Evolutionary conservation across 2,113 vertebrate species (phyloP).

Genomic region (Xiphias gladius): DNA sequence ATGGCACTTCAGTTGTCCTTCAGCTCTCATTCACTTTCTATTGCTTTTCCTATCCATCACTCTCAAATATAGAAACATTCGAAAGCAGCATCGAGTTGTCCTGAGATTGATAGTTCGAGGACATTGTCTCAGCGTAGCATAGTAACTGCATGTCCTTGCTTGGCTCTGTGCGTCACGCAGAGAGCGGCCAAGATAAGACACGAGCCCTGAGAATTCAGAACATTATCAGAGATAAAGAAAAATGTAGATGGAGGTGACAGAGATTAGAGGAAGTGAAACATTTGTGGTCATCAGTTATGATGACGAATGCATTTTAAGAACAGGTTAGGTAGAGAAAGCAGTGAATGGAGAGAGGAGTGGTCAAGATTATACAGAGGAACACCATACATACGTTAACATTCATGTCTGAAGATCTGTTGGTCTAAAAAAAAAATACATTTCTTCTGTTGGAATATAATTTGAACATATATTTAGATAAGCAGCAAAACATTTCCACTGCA

Average conservation of each 20-base stretch:
- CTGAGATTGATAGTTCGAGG: conserved; percentile 11
- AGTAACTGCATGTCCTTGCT: conserved; percentile 62
- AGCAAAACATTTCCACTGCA: not conserved
- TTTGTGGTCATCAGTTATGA: conserved; percentile 31
- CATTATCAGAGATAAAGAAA: conserved; percentile 55
- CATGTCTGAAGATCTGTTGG: not conserved
- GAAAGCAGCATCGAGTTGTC: conserved; percentile 17
- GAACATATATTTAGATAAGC: not conserved
- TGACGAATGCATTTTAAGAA: conserved; percentile 11
- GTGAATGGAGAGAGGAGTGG: not conserved
- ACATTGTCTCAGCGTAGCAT: conserved; percentile 40
- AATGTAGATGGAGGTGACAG: conserved; percentile 40
- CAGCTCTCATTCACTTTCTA: not conserved
- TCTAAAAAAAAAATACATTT: not conserved
- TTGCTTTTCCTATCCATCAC: not conserved
- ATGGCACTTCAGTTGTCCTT: conserved; percentile 7
- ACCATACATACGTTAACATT: not conserved
- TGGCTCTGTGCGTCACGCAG: conserved; percentile 64
- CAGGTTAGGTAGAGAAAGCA: not conserved
- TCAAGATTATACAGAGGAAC: not conserved
- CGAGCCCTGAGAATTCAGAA: conserved; percentile 56
- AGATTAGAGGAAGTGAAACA: conserved; percentile 42
- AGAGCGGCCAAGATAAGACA: conserved; percentile 63
- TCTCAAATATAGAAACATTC: conserved; percentile 44
- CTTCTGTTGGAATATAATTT: not conserved